Evolutionary conservation across 2,888 invertebrate species (phyloP).

Genomic region (Microplitis deprimator): DNA sequence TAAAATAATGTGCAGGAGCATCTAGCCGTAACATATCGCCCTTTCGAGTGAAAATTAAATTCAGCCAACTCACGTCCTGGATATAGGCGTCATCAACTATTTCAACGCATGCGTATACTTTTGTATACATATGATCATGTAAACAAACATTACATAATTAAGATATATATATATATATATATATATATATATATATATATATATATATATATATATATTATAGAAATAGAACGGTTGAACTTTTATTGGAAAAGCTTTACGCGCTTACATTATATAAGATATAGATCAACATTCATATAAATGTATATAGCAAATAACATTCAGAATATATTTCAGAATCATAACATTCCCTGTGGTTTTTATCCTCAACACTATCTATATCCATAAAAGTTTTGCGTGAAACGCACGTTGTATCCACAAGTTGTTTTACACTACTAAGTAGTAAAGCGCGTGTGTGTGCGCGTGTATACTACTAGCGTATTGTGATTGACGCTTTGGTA

Average conservation of each 20-base stretch:
- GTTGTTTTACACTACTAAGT: too few species aligned
- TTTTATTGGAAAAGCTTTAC: neutral
- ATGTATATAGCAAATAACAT: too few species aligned
- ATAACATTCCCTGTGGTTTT: too few species aligned
- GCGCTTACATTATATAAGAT: too few species aligned
- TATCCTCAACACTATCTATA: constrained; percentile 1
- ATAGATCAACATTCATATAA: too few species aligned
- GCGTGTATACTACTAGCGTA: too few species aligned
- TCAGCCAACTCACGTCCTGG: constrained; percentile 26
- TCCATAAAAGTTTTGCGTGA: constrained; percentile 9
- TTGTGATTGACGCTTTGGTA: constrained; percentile 10
- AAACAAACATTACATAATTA: constrained; percentile 57
- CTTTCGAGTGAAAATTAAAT: constrained; percentile 14
- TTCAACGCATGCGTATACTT: constrained; percentile 20
- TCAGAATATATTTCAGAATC: too few species aligned
- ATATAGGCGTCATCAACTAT: constrained; percentile 38
- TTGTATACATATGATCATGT: constrained; percentile 20
- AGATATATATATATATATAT: constrained; percentile 18
- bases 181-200: constrained; percentile 2
- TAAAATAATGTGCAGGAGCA: constrained; percentile 36
- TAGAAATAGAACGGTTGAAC: constrained; percentile 42
- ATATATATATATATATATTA: too few species aligned
- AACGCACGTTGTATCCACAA: constrained; percentile 1
- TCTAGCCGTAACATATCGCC: constrained; percentile 25
- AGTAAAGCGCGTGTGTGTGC: too few species aligned